phyloP scores from a whole-genome alignment of 2,888 invertebrate genomes.

The Stictocephala bisonia region DNA sequence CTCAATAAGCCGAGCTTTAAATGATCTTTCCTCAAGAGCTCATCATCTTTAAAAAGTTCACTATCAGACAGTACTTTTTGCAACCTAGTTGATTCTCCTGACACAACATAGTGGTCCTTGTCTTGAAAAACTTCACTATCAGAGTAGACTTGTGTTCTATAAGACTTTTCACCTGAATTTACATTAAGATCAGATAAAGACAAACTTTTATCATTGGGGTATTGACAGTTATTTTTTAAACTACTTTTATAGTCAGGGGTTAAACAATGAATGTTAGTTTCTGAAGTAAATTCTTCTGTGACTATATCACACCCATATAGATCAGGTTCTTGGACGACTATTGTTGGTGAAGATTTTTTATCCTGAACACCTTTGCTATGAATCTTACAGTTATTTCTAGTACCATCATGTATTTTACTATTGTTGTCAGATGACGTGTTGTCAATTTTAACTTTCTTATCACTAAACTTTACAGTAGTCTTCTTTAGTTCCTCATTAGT shows the following conservation, averaged over 20 bases:
- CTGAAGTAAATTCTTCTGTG: constrained; percentile 24
- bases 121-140: constrained; percentile 15
- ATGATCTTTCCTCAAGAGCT: too few relatives aligned
- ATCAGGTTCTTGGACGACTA: constrained; percentile 28
- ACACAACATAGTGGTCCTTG: not conserved
- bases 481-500: not conserved
- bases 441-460: not conserved
- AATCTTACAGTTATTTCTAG: too few relatives aligned
- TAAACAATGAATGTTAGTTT: not conserved
- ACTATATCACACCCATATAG: constrained; percentile 32
- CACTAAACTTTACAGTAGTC: not conserved
- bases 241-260: not conserved
- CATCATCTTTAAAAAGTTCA: not conserved
- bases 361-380: too few relatives aligned
- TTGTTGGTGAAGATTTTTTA: constrained; percentile 10
- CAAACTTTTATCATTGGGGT: not conserved
- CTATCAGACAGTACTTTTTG: not conserved
- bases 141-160: not conserved
- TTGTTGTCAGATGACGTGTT: too few relatives aligned
- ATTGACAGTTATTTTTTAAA: not conserved
- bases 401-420: too few relatives aligned
- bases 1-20: not conserved
- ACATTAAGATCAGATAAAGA: constrained; percentile 3
- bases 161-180: not conserved
- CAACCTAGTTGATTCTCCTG: not conserved